These are phyloP conservation scores for Pan troglodytes DNA, from an alignment of 2,113 vertebrate species.

Conservation along the genomic window NHGRI_mPanTro3-v2.1_pri NC_086015.1:195579001-195579500, in stretches of 20 bases:
- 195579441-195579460: background rate
- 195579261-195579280: constrained; percentile 24
- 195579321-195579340: background rate
- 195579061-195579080: background rate
- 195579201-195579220: background rate
- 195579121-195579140: background rate
- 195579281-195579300: constrained; percentile 6
- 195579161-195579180: background rate
- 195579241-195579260: background rate
- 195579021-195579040: background rate
- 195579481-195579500: background rate
- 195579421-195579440: background rate
- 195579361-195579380: background rate
- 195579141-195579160: background rate
- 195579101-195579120: background rate
- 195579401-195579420: background rate
- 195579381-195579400: background rate
- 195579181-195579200: background rate
- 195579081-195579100: background rate
- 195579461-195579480: background rate
- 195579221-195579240: background rate
- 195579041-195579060: background rate
- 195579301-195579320: background rate
- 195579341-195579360: constrained; percentile 18
- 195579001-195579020: background rate